phyloP scores from a whole-genome alignment of 1,140 invertebrate genomes.

The Drosophila elegans region DNA sequence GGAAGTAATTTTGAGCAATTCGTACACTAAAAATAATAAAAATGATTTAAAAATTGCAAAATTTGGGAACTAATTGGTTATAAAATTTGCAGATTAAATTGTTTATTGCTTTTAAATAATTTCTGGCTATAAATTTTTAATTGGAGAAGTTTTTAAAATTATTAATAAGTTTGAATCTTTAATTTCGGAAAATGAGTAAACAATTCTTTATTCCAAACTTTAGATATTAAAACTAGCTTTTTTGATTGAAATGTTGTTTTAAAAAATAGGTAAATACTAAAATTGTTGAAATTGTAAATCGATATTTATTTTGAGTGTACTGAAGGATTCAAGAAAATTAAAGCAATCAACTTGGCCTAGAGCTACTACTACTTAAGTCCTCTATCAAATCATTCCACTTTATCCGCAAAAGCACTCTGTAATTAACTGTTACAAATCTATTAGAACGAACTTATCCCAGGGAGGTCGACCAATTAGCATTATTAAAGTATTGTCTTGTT shows the following conservation, averaged over 20 bases:
- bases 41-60: neutral
- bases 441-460: slow-evolving; percentile 12
- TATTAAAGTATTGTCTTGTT: slow-evolving; percentile 50
- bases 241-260: neutral
- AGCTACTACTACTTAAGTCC: neutral
- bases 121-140: no score
- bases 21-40: neutral
- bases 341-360: neutral
- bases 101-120: no score
- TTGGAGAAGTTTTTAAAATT: no score
- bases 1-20: neutral
- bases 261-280: no score
- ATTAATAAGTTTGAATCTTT: no score
- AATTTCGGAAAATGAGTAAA: no score
- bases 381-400: neutral
- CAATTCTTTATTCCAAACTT: no score
- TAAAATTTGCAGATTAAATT: no score
- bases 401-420: slow-evolving; percentile 9
- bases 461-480: slow-evolving; percentile 59
- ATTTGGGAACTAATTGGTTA: neutral
- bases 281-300: no score
- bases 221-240: neutral
- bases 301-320: neutral
- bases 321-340: neutral
- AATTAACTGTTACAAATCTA: slow-evolving; percentile 33